Percentiles rank a stretch among this genome's conserved stretches.
Conservation (phyloP, 2,888 invertebrate species). For the Junonia oenone region DNA sequence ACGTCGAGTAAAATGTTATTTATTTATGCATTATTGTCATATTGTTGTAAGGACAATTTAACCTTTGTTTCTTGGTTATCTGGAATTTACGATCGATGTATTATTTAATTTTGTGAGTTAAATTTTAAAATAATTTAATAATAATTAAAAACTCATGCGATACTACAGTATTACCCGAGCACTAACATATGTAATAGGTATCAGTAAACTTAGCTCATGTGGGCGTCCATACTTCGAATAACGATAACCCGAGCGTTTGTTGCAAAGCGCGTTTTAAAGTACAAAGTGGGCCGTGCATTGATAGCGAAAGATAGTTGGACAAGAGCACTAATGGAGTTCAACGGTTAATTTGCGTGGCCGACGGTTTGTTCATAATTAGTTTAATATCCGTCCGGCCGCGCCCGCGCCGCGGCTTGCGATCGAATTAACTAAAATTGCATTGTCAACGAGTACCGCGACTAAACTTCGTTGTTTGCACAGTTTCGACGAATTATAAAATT, state of each 20-base stretch:
- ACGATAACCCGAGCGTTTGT: conserved; percentile 3
- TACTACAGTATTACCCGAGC: neutral
- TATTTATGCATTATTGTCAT: neutral
- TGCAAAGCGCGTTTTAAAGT: conserved; percentile 12
- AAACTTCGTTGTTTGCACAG: conserved; percentile 26
- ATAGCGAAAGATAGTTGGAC: conserved; percentile 34
- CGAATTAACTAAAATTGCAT: conserved; percentile 73
- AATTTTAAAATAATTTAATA: neutral
- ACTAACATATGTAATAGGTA: neutral
- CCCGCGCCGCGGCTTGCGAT: conserved; percentile 41
- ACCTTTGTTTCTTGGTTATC: too few relatives aligned
- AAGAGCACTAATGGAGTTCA: conserved; percentile 53
- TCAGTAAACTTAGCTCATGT: neutral
- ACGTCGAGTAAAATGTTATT: conserved; percentile 6
- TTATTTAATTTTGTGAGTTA: too few relatives aligned
- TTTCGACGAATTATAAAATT: conserved; percentile 18
- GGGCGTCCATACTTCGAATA: conserved; percentile 3
- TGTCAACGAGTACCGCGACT: conserved; percentile 49
- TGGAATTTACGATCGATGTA: too few relatives aligned
- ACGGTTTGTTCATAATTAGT: conserved; percentile 68
- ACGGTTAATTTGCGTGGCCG: conserved; percentile 53
- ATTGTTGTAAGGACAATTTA: neutral
- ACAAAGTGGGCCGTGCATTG: conserved; percentile 15
- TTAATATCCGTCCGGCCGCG: conserved; percentile 52
- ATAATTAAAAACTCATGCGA: neutral